These are phyloP conservation scores for Sciurus niger DNA, from an alignment of 2,113 vertebrate species.

Conservation along the genomic window DNA sequence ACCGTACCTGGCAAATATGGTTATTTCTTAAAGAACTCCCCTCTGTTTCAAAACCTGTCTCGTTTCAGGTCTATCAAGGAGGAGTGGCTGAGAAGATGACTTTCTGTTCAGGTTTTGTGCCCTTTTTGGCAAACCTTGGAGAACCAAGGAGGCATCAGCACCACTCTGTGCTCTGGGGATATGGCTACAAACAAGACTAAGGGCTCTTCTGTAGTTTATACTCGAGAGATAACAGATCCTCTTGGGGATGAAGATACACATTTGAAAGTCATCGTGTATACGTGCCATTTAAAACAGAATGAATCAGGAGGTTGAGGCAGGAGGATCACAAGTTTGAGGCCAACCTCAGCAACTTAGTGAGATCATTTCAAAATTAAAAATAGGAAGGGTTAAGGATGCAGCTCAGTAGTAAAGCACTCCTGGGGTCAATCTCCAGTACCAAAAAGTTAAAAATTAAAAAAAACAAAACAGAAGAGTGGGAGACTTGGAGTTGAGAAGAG, in stretches of 20 bases:
- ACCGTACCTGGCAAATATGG: not conserved
- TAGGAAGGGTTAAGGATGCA: too few relatives aligned
- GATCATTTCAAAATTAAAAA: not conserved
- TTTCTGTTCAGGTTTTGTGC: not conserved
- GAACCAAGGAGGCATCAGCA: not conserved
- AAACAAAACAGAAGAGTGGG: not conserved
- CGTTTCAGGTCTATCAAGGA: not conserved
- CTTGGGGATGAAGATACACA: not conserved
- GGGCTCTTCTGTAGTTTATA: not conserved
- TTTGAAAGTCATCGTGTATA: not conserved
- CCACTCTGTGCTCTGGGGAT: not conserved
- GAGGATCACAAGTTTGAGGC: too few relatives aligned
- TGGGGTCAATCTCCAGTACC: too few relatives aligned
- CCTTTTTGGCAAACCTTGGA: not conserved
- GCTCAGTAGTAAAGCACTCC: too few relatives aligned
- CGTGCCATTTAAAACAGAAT: not conserved
- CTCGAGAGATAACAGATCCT: conserved; percentile 11
- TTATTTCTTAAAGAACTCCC: conserved; percentile 39
- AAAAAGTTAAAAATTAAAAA: too few relatives aligned
- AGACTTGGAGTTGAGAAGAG: not conserved
- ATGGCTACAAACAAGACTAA: not conserved
- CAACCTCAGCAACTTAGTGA: not conserved
- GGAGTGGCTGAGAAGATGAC: not conserved
- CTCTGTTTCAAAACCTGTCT: not conserved
- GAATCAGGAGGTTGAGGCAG: too few relatives aligned